These are phyloP conservation scores for Epinephelus awoara DNA, from an alignment of 2,797 vertebrate species.

Conservation along the genomic window DNA sequence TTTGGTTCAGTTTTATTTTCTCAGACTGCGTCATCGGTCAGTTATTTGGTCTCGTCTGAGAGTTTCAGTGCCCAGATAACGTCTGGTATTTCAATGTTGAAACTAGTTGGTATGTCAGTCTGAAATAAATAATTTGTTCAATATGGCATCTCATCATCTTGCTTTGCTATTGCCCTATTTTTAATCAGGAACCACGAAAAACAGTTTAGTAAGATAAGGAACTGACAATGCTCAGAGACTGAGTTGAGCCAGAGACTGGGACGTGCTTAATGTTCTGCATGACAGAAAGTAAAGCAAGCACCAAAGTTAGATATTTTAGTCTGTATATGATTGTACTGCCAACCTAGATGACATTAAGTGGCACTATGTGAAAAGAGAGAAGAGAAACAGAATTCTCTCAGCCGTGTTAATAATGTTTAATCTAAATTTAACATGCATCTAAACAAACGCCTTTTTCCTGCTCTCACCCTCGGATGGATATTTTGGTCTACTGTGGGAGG, in stretches of 20 bases:
- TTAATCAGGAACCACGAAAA: not conserved
- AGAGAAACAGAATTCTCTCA: not conserved
- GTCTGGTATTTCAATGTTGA: not conserved
- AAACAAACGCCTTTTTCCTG: constrained; percentile 11
- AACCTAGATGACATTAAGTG: not conserved
- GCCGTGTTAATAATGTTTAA: constrained; percentile 14
- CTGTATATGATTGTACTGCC: not conserved
- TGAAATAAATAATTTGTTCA: not conserved
- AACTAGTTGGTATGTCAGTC: not conserved
- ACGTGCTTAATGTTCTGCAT: not conserved
- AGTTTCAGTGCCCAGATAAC: not conserved
- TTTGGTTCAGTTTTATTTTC: not conserved
- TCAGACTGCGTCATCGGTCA: not conserved
- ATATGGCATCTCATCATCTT: not conserved
- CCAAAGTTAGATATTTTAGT: not conserved
- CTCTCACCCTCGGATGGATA: not conserved
- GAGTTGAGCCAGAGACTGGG: no score
- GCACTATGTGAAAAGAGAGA: not conserved
- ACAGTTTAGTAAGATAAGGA: no score
- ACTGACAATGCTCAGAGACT: no score
- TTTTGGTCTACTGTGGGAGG: constrained; percentile 7
- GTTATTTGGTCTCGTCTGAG: not conserved
- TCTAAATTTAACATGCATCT: constrained; percentile 25
- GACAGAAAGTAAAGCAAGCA: not conserved
- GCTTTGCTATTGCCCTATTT: not conserved